Conservation (phyloP, 2,797 vertebrate species). For the Halcyon badia region DNA sequence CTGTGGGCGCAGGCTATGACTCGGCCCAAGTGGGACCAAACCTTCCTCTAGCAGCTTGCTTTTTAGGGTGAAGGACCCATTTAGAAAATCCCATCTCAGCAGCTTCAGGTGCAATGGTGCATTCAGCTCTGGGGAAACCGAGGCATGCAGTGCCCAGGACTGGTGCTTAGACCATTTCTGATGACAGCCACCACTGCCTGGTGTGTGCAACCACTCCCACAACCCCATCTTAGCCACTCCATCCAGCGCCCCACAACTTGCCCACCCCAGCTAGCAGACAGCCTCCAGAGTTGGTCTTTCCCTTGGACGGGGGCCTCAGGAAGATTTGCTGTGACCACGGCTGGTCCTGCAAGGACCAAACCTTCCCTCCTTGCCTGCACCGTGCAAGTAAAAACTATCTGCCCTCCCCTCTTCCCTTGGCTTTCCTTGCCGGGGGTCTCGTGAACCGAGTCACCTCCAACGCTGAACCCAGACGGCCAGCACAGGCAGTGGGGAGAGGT, state of each 20-base stretch:
- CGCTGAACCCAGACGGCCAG: rapidly evolving
- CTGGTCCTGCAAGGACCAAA: not conserved
- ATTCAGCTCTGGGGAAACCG: not conserved
- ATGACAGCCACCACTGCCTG: not conserved
- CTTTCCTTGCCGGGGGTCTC: not conserved
- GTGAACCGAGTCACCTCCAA: not conserved
- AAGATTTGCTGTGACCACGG: not conserved
- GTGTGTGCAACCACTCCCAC: not conserved
- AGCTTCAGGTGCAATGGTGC: not conserved
- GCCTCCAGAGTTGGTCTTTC: not conserved
- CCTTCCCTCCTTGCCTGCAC: not conserved
- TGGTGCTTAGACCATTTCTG: not conserved
- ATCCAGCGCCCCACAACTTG: not conserved
- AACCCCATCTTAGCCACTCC: not conserved
- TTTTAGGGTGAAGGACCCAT: not conserved
- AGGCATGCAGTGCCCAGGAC: rapidly evolving
- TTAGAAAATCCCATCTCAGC: not conserved
- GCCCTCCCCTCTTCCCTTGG: not conserved
- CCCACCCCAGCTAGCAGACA: not conserved
- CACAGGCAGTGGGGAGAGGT: not conserved
- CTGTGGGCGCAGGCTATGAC: not conserved
- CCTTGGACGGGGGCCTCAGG: not conserved
- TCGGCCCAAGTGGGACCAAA: not conserved
- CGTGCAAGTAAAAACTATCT: not conserved
- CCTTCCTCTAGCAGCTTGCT: not conserved